Base-by-base conservation (phyloP, 2,797 vertebrate genomes). In the Acrossocheilus wenchowensis region DNA sequence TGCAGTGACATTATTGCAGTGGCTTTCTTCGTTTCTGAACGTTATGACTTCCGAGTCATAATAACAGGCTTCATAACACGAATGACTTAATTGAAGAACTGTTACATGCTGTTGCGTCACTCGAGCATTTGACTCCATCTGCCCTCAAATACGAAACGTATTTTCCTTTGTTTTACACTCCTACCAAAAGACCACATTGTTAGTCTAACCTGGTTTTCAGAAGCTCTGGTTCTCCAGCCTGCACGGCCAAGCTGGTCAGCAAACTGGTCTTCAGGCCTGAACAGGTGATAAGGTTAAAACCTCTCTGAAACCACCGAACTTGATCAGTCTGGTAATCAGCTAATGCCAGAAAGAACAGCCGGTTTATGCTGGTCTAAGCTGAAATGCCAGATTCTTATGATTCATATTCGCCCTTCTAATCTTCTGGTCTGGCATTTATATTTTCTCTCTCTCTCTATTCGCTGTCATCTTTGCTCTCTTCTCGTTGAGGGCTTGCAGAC, bases 401-500 rank as follows among this genome's bases (percentile, higher is more conserved):
- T 64, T n/a, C 14, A 43, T 43, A 43, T 36, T 77, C 23, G 15
- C 4, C 52, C 34, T 60, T 78, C 21, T 60, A 41, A 78, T 78
- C 34, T 15, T 36, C 43, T 34, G 62, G 15, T 68, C 41, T 81
- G 79, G 34, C 36, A 41, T 72, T 72, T 57, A 6, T 68, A 48
- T 50, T 15, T 26, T 30, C 9, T 57, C 26, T 41, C 21, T 34
- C 21, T 34, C 26, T 81, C 43, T 48, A 3, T 48, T 23, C 7
- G 60, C 36, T 50, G 19, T 36, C n/a, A 34, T 83, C 60, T 69
- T 17, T 77, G 41, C 57, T 82, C n/a, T 74, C 52, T 77, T 36
- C 50, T n/a, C 12, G 48, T 17, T 64, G 84, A 80, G 34, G 71
- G 23, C 36, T 45, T 75, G 50, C 72, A 86, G 62, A 81, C 48